Percentiles rank a stretch among this genome's conserved stretches.
Conservation (phyloP, 2,797 vertebrate species). For the Pteropus rufus region DNA sequence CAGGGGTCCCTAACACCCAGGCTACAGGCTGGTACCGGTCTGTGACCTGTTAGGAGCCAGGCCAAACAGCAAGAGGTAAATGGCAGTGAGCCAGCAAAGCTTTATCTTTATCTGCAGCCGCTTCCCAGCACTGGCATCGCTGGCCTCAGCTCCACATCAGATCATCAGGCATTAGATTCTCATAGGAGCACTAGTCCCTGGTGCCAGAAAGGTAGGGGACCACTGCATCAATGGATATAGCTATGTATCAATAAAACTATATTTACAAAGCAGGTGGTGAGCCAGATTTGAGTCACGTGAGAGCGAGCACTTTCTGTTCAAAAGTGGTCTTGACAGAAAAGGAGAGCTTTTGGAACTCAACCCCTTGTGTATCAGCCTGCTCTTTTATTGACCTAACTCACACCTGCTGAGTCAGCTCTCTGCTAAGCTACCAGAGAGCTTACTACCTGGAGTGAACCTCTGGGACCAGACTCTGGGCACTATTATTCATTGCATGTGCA, state of each 20-base stretch:
- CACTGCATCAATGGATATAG: not conserved
- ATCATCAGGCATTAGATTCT: too few species aligned
- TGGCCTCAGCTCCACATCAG: too few species aligned
- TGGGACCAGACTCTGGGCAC: not conserved
- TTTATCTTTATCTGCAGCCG: too few species aligned
- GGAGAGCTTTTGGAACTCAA: not conserved
- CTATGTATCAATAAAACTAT: not conserved
- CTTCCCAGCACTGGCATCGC: too few species aligned
- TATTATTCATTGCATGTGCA: not conserved
- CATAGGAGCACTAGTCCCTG: too few species aligned
- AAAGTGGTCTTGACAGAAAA: not conserved
- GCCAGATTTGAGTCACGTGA: not conserved
- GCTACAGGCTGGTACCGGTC: too few species aligned
- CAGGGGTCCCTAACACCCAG: too few species aligned
- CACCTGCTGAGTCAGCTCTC: not conserved
- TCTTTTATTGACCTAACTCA: not conserved
- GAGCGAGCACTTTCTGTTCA: not conserved
- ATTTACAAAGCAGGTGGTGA: not conserved
- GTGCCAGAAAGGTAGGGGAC: too few species aligned
- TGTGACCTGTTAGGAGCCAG: too few species aligned
- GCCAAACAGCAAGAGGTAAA: too few species aligned
- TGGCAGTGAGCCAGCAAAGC: too few species aligned
- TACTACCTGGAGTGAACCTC: not conserved
- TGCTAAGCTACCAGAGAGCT: not conserved
- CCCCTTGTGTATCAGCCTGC: accelerated